Evolutionary conservation across 2,888 invertebrate species (phyloP).

Genomic region (Rotaria sp.): DNA sequence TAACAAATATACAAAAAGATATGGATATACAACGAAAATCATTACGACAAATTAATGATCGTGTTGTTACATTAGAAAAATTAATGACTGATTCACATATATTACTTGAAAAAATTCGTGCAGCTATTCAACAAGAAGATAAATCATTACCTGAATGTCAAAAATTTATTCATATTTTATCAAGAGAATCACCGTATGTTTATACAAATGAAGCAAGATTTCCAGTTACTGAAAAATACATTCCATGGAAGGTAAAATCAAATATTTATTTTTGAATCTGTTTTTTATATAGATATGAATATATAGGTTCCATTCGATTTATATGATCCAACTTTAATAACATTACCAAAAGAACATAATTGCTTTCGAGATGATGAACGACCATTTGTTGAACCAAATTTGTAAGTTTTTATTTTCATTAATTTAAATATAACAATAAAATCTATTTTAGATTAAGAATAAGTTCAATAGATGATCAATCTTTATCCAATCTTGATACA

Average conservation of each 20-base stretch:
- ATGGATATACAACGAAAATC: constrained; percentile 47
- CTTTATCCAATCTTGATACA: neutral
- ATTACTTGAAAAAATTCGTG: constrained; percentile 43
- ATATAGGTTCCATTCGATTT: constrained; percentile 46
- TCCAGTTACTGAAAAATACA: constrained; percentile 55
- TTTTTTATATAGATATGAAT: neutral
- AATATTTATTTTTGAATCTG: constrained; percentile 41
- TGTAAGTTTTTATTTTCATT: constrained; percentile 45
- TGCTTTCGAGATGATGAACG: constrained; percentile 46
- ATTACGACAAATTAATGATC: constrained; percentile 48
- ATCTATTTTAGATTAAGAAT: constrained; percentile 1
- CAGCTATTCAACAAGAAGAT: constrained; percentile 37
- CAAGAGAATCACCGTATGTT: constrained; percentile 53
- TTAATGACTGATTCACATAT: constrained; percentile 45
- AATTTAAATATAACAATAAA: neutral
- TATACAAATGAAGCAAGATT: constrained; percentile 51
- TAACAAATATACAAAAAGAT: constrained; percentile 45
- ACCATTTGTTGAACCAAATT: constrained; percentile 51
- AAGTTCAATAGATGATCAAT: neutral
- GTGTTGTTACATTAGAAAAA: constrained; percentile 52
- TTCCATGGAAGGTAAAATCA: constrained; percentile 54
- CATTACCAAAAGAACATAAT: constrained; percentile 44
- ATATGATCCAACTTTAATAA: constrained; percentile 51
- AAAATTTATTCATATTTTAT: constrained; percentile 47
- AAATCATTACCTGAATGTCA: constrained; percentile 34